Evolutionary conservation across 2,888 invertebrate genomes (phyloP).

Genomic region (Agonopterix subpropinquella): DNA sequence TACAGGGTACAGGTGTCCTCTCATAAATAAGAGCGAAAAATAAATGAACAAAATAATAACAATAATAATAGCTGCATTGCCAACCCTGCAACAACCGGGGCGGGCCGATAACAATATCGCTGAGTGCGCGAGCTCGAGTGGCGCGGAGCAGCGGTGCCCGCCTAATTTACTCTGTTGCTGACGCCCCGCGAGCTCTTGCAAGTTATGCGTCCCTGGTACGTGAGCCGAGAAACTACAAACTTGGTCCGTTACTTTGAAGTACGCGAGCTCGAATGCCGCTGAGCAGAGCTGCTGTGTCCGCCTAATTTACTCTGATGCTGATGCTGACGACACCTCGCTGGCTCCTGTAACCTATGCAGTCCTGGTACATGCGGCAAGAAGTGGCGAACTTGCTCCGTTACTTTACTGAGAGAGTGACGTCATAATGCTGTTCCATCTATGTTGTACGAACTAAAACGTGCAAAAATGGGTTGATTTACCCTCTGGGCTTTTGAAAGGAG

Average conservation of each 20-base stretch:
- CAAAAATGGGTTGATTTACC: too few relatives aligned
- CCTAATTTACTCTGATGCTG: too few relatives aligned
- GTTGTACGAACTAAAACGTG: too few relatives aligned
- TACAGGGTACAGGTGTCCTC: too few relatives aligned
- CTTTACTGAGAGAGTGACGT: neutral
- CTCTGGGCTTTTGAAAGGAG: too few relatives aligned
- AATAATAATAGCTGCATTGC: neutral
- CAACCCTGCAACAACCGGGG: constrained; percentile 29
- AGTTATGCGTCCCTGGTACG: constrained; percentile 27
- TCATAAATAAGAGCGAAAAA: too few relatives aligned
- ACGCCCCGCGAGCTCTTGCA: neutral
- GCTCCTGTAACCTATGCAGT: constrained; percentile 28
- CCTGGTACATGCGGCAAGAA: constrained; percentile 21
- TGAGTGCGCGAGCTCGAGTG: constrained; percentile 58
- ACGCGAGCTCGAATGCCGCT: too few relatives aligned
- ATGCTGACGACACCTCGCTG: constrained; percentile 5
- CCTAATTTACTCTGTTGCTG: constrained; percentile 18
- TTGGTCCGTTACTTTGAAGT: neutral
- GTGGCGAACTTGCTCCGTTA: neutral
- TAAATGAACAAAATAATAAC: too few relatives aligned
- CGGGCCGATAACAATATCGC: constrained; percentile 71
- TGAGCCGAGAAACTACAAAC: constrained; percentile 6
- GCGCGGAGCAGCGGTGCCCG: constrained; percentile 13
- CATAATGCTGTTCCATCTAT: neutral
- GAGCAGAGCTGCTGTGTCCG: too few relatives aligned